phyloP scores from a whole-genome alignment of 2,888 invertebrate genomes.

The Leucozona laternaria region DNA sequence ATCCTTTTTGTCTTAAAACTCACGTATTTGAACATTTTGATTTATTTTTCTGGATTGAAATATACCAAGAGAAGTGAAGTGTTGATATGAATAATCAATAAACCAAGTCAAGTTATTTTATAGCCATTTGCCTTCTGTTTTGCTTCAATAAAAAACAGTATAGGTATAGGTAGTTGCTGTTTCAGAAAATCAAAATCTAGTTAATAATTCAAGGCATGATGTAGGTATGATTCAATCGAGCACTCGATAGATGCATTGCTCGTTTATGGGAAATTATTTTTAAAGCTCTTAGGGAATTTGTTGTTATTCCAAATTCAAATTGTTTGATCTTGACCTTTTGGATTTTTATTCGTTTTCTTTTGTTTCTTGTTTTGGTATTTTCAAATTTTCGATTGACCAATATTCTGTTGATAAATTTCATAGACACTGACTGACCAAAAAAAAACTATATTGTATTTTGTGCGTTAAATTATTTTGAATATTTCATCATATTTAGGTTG shows the following conservation, averaged over 20 bases:
- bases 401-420: not conserved
- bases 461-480: not conserved
- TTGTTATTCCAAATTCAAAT: not conserved
- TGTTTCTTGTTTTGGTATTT: not conserved
- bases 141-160: not conserved
- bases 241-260: not conserved
- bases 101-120: slow-evolving; percentile 10
- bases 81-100: not conserved
- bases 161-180: not conserved
- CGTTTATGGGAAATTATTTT: not conserved
- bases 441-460: not conserved
- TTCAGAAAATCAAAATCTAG: not conserved
- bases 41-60: slow-evolving; percentile 26
- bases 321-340: not conserved
- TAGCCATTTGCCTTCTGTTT: slow-evolving; percentile 14
- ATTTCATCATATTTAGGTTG: not conserved
- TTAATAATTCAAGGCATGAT: slow-evolving; percentile 21
- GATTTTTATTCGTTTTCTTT: not conserved
- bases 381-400: not conserved
- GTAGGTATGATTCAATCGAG: not conserved
- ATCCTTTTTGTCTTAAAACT: no score
- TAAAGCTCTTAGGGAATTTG: not conserved
- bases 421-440: not conserved
- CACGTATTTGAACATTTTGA: slow-evolving; percentile 57
- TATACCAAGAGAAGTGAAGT: slow-evolving; percentile 39